Percentiles rank a stretch among this genome's conserved stretches.
Evolutionary conservation across 1,140 invertebrate species (phyloP).

Genomic region (Streblospio benedicti): DNA sequence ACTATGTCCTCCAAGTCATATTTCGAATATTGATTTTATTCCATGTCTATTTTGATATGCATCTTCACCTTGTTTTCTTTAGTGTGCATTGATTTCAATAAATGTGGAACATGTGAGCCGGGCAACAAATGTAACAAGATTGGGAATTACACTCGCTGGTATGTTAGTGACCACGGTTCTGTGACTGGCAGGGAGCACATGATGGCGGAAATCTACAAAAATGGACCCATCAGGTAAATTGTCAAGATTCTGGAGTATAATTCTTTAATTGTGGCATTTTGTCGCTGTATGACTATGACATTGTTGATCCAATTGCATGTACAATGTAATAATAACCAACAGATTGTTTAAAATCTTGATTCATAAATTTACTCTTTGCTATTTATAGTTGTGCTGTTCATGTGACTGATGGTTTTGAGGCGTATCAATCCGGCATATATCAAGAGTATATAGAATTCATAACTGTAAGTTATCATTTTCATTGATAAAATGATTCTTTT

Average conservation of each 20-base stretch:
- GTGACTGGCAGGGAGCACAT: constrained; percentile 48
- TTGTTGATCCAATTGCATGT: too few relatives aligned
- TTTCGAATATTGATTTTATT: too few relatives aligned
- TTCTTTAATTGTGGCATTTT: too few relatives aligned
- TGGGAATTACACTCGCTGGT: constrained; percentile 48
- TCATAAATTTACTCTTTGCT: too few relatives aligned
- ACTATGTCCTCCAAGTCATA: too few relatives aligned
- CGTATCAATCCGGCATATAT: constrained; percentile 49
- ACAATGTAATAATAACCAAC: too few relatives aligned
- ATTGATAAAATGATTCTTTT: neutral
- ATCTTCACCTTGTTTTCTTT: constrained; percentile 21
- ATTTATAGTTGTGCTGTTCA: constrained; percentile 45
- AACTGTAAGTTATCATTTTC: constrained; percentile 24
- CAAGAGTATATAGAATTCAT: constrained; percentile 35
- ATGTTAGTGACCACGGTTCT: constrained; percentile 50
- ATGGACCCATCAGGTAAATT: constrained; percentile 51
- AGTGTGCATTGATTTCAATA: constrained; percentile 47
- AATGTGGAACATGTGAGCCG: constrained; percentile 49
- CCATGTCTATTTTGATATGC: too few relatives aligned
- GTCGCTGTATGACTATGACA: too few relatives aligned
- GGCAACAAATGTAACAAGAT: constrained; percentile 43
- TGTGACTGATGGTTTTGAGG: constrained; percentile 48
- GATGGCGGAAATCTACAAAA: constrained; percentile 51
- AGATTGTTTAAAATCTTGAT: too few relatives aligned
- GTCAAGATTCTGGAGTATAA: too few relatives aligned